Conservation (phyloP, 2,113 vertebrate species). For the Illadopsis cleaveri region DNA sequence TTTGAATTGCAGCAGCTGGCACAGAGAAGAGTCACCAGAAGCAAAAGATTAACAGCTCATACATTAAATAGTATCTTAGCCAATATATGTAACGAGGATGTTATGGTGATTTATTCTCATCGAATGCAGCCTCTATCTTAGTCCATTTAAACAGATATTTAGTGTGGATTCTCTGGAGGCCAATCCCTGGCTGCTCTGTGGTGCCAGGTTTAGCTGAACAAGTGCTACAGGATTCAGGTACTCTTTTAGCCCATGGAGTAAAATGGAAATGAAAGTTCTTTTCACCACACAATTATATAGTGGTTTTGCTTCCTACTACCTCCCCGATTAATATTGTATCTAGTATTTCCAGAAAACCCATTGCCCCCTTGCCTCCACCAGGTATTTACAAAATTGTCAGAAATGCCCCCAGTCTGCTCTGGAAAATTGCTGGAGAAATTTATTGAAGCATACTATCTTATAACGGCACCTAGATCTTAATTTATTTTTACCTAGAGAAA, state of each 20-base stretch:
- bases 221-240: neutral
- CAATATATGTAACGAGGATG: accelerated
- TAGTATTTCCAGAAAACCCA: neutral
- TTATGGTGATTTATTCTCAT: neutral
- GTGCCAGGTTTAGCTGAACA: neutral
- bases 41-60: neutral
- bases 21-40: neutral
- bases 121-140: accelerated
- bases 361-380: neutral
- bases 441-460: neutral
- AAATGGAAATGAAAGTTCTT: neutral
- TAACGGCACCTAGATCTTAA: neutral
- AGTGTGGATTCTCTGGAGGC: neutral
- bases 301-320: neutral
- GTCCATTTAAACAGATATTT: neutral
- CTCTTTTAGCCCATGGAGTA: neutral
- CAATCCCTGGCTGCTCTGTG: neutral
- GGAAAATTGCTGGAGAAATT: neutral
- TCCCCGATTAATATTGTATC: neutral
- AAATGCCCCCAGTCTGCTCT: neutral
- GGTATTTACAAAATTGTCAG: neutral
- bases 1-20: neutral
- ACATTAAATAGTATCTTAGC: neutral
- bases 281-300: neutral
- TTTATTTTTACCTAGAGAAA: neutral